A percentile compares a stretch with the other conserved stretches of the same genome.
phyloP scores from a whole-genome alignment of 2,113 vertebrate species.

The Cathartes aura region DNA sequence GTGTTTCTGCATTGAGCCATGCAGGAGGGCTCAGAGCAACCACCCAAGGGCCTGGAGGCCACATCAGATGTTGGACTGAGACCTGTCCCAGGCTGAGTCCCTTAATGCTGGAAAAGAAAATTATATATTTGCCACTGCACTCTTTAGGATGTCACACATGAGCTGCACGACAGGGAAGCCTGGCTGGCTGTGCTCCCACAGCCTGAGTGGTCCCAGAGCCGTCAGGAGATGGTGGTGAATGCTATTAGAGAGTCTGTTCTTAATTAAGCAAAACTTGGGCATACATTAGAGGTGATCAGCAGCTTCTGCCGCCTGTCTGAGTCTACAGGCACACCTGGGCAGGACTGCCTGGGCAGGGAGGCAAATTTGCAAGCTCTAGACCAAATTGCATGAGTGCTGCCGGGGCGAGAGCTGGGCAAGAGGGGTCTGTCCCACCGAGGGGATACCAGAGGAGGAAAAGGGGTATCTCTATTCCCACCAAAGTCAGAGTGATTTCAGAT shows the following conservation, averaged over 20 bases:
- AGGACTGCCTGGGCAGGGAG: background rate
- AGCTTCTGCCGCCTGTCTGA: background rate
- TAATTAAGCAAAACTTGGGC: background rate
- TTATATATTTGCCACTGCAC: background rate
- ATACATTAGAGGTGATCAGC: background rate
- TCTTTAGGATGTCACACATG: background rate
- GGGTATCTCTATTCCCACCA: background rate
- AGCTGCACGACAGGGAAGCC: background rate
- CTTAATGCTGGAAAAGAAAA: background rate
- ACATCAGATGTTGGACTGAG: rapidly evolving
- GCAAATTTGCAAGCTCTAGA: background rate
- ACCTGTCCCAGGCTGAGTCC: background rate
- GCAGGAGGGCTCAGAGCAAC: background rate
- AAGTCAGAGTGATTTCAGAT: background rate
- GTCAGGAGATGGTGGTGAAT: background rate
- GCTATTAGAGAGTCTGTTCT: background rate
- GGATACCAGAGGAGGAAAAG: background rate
- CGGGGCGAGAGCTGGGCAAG: background rate
- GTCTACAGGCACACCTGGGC: background rate
- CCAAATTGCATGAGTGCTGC: background rate
- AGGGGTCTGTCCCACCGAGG: background rate
- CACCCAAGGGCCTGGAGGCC: background rate
- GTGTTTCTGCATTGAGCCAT: rapidly evolving
- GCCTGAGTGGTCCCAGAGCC: background rate
- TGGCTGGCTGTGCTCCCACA: background rate